Evolutionary conservation across 1,140 invertebrate species (phyloP).

Genomic region (Tetragonula clypearis): DNA sequence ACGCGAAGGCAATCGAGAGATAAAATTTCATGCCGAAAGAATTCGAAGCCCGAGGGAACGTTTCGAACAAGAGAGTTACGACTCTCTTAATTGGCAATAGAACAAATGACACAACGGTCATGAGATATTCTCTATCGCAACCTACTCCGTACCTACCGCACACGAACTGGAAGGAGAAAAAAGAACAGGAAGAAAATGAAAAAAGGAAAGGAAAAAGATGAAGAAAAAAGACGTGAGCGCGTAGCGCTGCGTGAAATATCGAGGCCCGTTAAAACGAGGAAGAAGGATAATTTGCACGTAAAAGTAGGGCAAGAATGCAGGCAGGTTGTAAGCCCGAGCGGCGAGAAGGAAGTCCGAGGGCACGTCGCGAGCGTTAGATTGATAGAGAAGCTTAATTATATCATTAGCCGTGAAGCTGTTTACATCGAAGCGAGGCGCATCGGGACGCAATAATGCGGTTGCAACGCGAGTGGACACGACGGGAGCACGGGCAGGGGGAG

Average conservation of each 20-base stretch:
- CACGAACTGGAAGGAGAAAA: not conserved
- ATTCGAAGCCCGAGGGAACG: too few relatives aligned
- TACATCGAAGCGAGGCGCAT: not conserved
- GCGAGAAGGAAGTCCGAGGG: not conserved
- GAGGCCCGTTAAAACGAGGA: too few relatives aligned
- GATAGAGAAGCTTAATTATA: slow-evolving; percentile 16
- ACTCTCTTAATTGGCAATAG: not conserved
- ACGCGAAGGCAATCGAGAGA: not conserved
- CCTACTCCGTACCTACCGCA: not conserved
- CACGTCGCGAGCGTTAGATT: not conserved
- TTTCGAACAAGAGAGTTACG: not conserved
- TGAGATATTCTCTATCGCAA: not conserved
- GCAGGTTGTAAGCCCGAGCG: not conserved
- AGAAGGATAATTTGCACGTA: not conserved
- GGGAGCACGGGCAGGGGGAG: too few relatives aligned
- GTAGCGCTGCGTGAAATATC: not conserved
- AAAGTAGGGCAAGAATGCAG: not conserved
- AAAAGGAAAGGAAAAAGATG: too few relatives aligned
- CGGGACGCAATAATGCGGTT: not conserved
- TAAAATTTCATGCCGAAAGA: not conserved
- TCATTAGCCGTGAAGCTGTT: slow-evolving; percentile 28
- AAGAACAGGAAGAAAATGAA: too few relatives aligned
- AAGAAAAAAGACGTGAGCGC: not conserved
- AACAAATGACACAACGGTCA: not conserved
- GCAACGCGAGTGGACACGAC: not conserved